Evolutionary conservation across 2,888 invertebrate genomes (phyloP).

Genomic region (Euspilapteryx auroguttella): DNA sequence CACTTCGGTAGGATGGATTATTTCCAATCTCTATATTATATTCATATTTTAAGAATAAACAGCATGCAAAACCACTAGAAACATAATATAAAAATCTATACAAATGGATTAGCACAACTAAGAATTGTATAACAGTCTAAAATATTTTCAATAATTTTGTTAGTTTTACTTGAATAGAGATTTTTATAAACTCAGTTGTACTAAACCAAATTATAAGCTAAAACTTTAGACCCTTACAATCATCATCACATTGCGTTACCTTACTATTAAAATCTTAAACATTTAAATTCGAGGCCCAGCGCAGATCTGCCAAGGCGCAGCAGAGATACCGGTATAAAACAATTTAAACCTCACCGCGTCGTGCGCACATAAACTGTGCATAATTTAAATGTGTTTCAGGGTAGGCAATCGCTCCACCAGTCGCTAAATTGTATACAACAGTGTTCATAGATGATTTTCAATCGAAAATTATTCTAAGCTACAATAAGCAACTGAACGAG

Average conservation of each 20-base stretch:
- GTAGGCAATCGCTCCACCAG: no score
- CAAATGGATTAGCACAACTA: slow-evolving; percentile 4
- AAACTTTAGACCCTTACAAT: slow-evolving; percentile 47
- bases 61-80: slow-evolving; percentile 2
- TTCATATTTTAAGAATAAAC: no score
- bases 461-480: no score
- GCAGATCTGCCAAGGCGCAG: no score
- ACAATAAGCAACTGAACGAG: no score
- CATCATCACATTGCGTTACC: slow-evolving; percentile 52
- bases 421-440: slow-evolving; percentile 43
- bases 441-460: no score
- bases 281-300: no score
- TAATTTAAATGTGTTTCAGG: slow-evolving; percentile 1
- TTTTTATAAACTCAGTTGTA: slow-evolving; percentile 20
- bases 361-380: no score
- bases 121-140: neutral
- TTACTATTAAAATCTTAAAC: slow-evolving; percentile 23
- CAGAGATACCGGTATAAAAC: no score
- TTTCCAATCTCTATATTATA: neutral
- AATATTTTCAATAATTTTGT: no score
- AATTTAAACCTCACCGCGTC: no score
- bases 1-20: slow-evolving; percentile 6
- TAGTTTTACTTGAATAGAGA: no score
- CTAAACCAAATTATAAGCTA: slow-evolving; percentile 32
- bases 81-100: slow-evolving; percentile 4